Base-by-base conservation (phyloP, 2,888 invertebrate genomes). In the Orthosia gothica region DNA sequence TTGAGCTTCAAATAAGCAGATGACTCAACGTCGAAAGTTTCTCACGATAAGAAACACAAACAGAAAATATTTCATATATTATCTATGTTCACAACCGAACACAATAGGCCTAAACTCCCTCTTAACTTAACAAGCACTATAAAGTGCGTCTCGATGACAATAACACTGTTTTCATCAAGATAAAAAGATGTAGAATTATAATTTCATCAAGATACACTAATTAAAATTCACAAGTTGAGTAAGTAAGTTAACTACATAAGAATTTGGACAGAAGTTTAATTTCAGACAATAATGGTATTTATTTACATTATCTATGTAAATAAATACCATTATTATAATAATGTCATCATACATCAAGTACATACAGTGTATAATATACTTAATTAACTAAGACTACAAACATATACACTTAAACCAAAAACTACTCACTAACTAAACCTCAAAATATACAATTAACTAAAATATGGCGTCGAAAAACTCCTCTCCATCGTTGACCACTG, bases 161-260 rank as follows among this genome's bases (percentile, higher is more conserved):
- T 63, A 74, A 69, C 68, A 80, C 13, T 49, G 72, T 85, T 84
- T 83, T 80, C 85, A 85, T 84, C 85, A 55, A 63, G 81, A 83
- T 78, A 83, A 65, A 50, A 59, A 7, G 63, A 11, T 26, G n/a
- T 15, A 64, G 50, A 75, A 69, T 70, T 63, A 63, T 80, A 81
- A 85, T 81, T 85, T 70, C 83, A 84, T 85, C 85, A 73, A 83
- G 85, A 86, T 84, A 79, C 76, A 59, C 11, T 65, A 76, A 73
- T 76, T 76, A 66, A 70, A 26, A 77, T 78, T 71, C 49, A 64
- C 62, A 62, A 65, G 45, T 32, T n/a, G 47, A 55, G 57, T 40
- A 40, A 40, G 40, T 40, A 40, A 40, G 0, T 52, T 40, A 45
- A 18, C 3, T 13, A 20, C 0, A 0, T 4, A 40, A 52, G 15